Evolutionary conservation across 2,888 invertebrate species (phyloP).

Genomic region (Catonia carolina): DNA sequence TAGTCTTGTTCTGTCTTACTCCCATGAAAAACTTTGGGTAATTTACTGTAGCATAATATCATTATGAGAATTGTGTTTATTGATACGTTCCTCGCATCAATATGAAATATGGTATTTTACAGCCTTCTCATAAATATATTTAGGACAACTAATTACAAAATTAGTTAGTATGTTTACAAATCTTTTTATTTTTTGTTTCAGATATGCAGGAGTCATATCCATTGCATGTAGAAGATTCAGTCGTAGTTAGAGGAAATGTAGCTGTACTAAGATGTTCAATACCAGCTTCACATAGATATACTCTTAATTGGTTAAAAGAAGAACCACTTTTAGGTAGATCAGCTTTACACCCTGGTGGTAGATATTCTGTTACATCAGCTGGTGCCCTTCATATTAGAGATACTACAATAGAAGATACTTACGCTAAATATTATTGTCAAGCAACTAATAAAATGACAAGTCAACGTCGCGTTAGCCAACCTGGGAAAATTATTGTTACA

Average conservation of each 20-base stretch:
- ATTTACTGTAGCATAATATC: too few relatives aligned
- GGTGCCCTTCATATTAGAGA: conserved; percentile 69
- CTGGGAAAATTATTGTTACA: conserved; percentile 62
- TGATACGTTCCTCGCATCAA: too few relatives aligned
- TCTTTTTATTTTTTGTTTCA: conserved; percentile 24
- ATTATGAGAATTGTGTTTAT: too few relatives aligned
- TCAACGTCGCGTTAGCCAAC: conserved; percentile 65
- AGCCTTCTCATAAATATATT: too few relatives aligned
- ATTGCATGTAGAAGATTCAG: conserved; percentile 36
- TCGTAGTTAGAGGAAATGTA: conserved; percentile 38
- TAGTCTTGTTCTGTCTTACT: too few relatives aligned
- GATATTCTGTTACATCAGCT: conserved; percentile 60
- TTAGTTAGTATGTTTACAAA: too few relatives aligned
- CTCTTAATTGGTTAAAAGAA: conserved; percentile 37
- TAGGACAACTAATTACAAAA: too few relatives aligned
- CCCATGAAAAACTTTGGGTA: too few relatives aligned
- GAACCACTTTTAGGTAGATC: conserved; percentile 29
- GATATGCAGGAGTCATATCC: conserved; percentile 36
- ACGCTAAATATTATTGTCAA: conserved; percentile 70
- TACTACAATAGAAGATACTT: conserved; percentile 63
- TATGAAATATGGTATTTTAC: too few relatives aligned
- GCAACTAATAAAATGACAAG: conserved; percentile 78
- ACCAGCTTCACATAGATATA: conserved; percentile 26
- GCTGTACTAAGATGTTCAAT: conserved; percentile 38
- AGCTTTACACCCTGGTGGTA: conserved; percentile 32